phyloP scores from a whole-genome alignment of 1,140 invertebrate species.

The Oryctes rhinoceros region DNA sequence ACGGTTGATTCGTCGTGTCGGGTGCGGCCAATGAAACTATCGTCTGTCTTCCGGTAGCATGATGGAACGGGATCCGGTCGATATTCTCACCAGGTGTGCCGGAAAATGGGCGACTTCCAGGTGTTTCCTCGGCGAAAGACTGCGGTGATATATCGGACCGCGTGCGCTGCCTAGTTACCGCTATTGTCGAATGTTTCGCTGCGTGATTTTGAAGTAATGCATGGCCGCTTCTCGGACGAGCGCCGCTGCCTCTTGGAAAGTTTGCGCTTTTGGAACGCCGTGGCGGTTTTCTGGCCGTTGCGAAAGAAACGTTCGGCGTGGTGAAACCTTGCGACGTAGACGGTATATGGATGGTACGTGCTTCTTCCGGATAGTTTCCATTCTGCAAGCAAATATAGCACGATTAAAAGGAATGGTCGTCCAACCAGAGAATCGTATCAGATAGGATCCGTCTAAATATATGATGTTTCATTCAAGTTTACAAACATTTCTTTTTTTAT shows the following conservation, averaged over 20 bases:
- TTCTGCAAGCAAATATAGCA: not conserved
- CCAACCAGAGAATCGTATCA: too few relatives aligned
- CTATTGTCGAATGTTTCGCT: conserved; percentile 27
- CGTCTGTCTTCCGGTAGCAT: not conserved
- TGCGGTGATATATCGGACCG: not conserved
- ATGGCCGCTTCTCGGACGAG: conserved; percentile 12
- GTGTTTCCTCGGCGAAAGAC: not conserved
- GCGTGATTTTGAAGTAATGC: conserved; percentile 34
- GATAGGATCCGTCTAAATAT: too few relatives aligned
- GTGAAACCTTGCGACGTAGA: conserved; percentile 7
- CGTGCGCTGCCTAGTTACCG: conserved; percentile 9
- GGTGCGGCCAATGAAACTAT: conserved; percentile 12
- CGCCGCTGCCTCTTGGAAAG: conserved; percentile 11
- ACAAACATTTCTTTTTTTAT: too few relatives aligned
- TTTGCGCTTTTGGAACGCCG: conserved; percentile 17
- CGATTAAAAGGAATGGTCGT: not conserved
- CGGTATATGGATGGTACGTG: conserved; percentile 8
- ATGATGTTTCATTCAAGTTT: too few relatives aligned
- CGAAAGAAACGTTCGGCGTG: not conserved
- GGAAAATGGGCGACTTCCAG: not conserved
- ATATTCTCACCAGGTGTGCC: conserved; percentile 19
- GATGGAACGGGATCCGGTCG: not conserved
- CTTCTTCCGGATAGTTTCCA: not conserved
- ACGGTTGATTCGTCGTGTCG: not conserved
- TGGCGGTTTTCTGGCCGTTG: conserved; percentile 15